Evolutionary conservation across 2,113 vertebrate genomes (phyloP), one percentile per base, ranked within the genome.

Genomic region (Trinectes maculatus): DNA sequence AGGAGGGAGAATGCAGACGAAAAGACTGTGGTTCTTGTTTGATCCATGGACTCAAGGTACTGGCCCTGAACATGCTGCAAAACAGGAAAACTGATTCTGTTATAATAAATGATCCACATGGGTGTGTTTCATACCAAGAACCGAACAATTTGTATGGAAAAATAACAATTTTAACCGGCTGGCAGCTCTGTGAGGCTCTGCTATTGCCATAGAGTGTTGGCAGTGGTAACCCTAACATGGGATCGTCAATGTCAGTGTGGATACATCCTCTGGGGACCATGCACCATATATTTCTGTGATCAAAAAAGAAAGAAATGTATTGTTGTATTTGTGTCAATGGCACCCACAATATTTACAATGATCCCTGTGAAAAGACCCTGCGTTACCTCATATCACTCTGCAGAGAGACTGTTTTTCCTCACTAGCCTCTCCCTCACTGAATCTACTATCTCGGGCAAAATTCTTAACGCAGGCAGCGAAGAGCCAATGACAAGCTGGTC

Each of bases 401-500:
- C 39, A 51, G 67, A 68, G 61, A 79, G 73, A 71, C 68, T 59
- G 74, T 51, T 81, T n/a, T 58, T 64, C 62, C 70, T 78, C 53
- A 19, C 65, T 64, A 68, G 66, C 68, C 85, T 86, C 81, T 83
- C 68, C 66, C 74, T 86, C 77, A 58, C 82, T 59, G 57, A 83
- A 83, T 84, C 89, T 88, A 75, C 90, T 87, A 91, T 91, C 89
- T 91, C 79, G 84, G 83, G 83, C 85, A 82, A 89, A 85, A 90
- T 90, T 91, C 89, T 92, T 86, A 89, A 85, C 90, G 77, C 87
- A 86, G 86, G 85, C 84, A 87, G 72, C n/a, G 71, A 87, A 83
- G 86, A 91, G 84, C 88, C 91, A 92, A 87, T 93, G 92, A 93
- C 91, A 87, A 92, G 87, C 89, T 89, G 92, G 92, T 93, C 92